phyloP scores from a whole-genome alignment of 1,140 invertebrate genomes.

The Nomia melanderi region DNA sequence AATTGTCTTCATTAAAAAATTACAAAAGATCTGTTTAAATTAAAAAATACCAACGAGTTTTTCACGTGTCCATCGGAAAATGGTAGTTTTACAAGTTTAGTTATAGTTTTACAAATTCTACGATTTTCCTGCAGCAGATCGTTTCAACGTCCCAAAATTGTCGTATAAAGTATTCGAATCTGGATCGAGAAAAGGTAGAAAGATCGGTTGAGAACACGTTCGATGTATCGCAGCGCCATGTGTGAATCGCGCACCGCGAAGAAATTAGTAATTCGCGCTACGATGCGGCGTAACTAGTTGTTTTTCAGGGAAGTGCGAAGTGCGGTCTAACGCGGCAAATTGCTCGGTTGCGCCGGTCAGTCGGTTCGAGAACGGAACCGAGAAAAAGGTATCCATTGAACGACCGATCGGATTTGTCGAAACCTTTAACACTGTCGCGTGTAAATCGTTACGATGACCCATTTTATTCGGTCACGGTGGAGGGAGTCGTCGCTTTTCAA shows the following conservation, averaged over 20 bases:
- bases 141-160: too few relatives aligned
- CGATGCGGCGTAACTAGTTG: background rate
- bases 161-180: too few relatives aligned
- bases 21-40: too few relatives aligned
- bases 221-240: too few relatives aligned
- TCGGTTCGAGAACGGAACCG: background rate
- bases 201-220: too few relatives aligned
- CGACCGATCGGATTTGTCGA: constrained; percentile 18
- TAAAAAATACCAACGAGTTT: too few relatives aligned
- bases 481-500: background rate
- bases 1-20: too few relatives aligned
- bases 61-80: too few relatives aligned
- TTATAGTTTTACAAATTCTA: too few relatives aligned
- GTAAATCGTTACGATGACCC: constrained; percentile 14
- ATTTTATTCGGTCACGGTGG: background rate
- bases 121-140: too few relatives aligned
- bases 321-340: constrained; percentile 11
- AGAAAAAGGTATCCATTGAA: background rate
- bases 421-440: constrained; percentile 15
- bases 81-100: too few relatives aligned
- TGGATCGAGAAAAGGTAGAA: too few relatives aligned
- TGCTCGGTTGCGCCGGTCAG: background rate
- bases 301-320: constrained; percentile 19
- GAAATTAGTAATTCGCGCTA: background rate
- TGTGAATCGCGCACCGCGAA: background rate